Conservation (phyloP, 2,888 invertebrate species). For the Anoncus sp. region DNA sequence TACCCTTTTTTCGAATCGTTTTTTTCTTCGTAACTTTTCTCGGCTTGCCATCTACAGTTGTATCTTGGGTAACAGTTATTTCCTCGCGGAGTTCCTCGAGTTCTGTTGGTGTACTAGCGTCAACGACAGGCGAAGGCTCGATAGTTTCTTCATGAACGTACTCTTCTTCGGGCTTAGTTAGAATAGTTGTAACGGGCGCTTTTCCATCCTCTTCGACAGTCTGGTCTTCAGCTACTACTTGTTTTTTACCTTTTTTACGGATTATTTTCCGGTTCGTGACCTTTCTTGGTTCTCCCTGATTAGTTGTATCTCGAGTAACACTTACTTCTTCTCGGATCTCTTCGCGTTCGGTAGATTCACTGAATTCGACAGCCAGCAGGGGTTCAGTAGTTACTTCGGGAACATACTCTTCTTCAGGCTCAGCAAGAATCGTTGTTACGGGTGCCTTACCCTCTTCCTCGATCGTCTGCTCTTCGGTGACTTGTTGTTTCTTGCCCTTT, state of each 20-base stretch:
- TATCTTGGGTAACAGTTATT: conserved; percentile 69
- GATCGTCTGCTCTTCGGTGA: conserved; percentile 83
- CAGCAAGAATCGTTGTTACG: conserved; percentile 76
- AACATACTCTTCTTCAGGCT: conserved; percentile 65
- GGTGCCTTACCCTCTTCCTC: conserved; percentile 83
- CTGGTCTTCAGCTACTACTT: conserved; percentile 83
- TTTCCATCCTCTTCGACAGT: conserved; percentile 83
- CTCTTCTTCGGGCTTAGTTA: conserved; percentile 60
- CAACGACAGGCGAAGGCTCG: conserved; percentile 72
- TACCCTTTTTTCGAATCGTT: conserved; percentile 70
- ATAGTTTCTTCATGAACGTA: conserved; percentile 81
- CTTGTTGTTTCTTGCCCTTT: conserved; percentile 81
- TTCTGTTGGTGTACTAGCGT: background rate
- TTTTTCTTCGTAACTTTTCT: conserved; percentile 58
- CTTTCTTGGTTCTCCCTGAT: conserved; percentile 78
- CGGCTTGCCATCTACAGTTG: conserved; percentile 76
- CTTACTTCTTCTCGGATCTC: conserved; percentile 58
- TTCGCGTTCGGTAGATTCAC: conserved; percentile 60
- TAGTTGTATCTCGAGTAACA: conserved; percentile 61
- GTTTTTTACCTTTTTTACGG: conserved; percentile 78
- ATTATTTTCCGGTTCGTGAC: conserved; percentile 77
- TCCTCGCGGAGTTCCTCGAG: conserved; percentile 76
- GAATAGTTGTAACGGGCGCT: conserved; percentile 80
- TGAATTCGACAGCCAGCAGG: conserved; percentile 40
- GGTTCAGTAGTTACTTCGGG: background rate